Percentiles rank a stretch among this genome's conserved stretches.
Conservation (phyloP, 2,888 invertebrate genomes). For the Thereva unica region DNA sequence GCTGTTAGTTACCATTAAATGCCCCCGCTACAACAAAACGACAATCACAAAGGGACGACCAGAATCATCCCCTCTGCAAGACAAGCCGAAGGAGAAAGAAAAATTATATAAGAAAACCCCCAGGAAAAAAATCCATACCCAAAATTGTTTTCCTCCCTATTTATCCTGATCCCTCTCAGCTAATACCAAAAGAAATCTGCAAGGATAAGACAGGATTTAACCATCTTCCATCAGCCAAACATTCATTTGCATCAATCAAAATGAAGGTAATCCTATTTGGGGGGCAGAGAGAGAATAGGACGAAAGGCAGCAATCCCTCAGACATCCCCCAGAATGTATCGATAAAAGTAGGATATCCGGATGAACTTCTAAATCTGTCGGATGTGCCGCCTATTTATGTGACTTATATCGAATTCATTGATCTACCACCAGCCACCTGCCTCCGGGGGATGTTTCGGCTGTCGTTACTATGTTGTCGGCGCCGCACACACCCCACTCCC, state of each 20-base stretch:
- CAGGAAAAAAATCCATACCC: constrained; percentile 1
- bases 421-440: too few relatives aligned
- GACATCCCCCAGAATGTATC: constrained; percentile 1
- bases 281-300: constrained; percentile 13
- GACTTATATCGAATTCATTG: background rate
- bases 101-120: background rate
- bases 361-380: background rate
- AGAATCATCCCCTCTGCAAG: too few relatives aligned
- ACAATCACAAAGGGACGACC: too few relatives aligned
- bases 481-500: too few relatives aligned
- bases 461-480: too few relatives aligned
- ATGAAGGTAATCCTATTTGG: constrained; percentile 32
- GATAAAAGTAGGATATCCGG: background rate
- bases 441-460: too few relatives aligned
- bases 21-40: too few relatives aligned
- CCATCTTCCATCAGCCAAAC: constrained; percentile 28
- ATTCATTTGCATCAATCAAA: constrained; percentile 35
- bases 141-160: constrained; percentile 33
- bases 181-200: constrained; percentile 23
- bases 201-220: constrained; percentile 28
- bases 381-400: background rate
- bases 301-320: background rate
- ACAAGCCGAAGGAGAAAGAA: too few relatives aligned
- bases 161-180: constrained; percentile 21
- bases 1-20: too few relatives aligned